Conservation (phyloP, 2,888 invertebrate species). For the Drosophila cyrtoloma region DNA sequence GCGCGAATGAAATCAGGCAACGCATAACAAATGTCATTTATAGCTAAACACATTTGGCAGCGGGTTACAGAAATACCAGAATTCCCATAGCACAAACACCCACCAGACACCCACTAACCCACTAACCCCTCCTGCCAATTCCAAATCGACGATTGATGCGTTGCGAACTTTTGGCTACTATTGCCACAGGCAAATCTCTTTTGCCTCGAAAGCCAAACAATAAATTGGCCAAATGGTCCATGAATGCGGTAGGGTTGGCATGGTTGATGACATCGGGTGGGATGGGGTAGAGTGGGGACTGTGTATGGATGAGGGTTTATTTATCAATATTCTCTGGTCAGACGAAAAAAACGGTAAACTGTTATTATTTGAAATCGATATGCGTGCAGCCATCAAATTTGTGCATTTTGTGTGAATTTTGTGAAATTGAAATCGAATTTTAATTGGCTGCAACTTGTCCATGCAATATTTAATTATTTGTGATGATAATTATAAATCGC, state of each 20-base stretch:
- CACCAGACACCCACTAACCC: neutral
- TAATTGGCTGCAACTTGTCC: constrained; percentile 49
- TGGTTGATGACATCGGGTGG: neutral
- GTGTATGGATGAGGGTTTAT: constrained; percentile 55
- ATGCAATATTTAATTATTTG: constrained; percentile 42
- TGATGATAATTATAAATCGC: constrained; percentile 45
- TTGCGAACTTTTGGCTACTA: constrained; percentile 61
- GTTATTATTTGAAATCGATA: constrained; percentile 66
- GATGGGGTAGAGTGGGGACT: neutral
- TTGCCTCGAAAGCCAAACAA: constrained; percentile 60
- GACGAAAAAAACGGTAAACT: constrained; percentile 54
- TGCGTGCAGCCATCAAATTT: constrained; percentile 14
- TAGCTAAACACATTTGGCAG: constrained; percentile 61
- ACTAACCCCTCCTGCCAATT: constrained; percentile 6
- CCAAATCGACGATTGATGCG: constrained; percentile 77
- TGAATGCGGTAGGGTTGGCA: constrained; percentile 42
- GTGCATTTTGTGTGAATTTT: constrained; percentile 15
- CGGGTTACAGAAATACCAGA: neutral
- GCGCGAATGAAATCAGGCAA: constrained; percentile 75
- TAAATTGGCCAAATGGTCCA: constrained; percentile 72
- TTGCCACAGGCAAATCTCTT: constrained; percentile 47
- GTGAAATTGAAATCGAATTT: constrained; percentile 43
- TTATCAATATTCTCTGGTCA: constrained; percentile 80
- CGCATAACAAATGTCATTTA: constrained; percentile 79
- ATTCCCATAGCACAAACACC: neutral